Conservation (phyloP, 2,113 vertebrate species). For the Nanorana parkeri region DNA sequence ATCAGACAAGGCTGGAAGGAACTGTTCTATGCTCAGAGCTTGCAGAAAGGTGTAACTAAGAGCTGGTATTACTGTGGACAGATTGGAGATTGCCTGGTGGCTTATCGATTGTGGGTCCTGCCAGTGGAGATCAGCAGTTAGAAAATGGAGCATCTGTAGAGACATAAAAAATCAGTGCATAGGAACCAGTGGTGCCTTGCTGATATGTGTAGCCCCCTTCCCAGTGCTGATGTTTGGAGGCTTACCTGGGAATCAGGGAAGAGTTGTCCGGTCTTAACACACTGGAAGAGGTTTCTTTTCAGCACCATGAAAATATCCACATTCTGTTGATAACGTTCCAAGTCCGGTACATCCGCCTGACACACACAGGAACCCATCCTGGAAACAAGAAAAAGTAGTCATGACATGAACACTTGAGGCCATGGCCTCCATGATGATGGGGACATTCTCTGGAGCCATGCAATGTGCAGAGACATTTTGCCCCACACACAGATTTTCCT, state of each 20-base stretch:
- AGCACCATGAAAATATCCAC: constrained; percentile 65
- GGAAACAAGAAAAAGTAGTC: background rate
- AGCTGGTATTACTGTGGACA: constrained; percentile 69
- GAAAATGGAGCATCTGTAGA: constrained; percentile 54
- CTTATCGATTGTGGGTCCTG: constrained; percentile 62
- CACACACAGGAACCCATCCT: constrained; percentile 74
- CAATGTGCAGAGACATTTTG: background rate
- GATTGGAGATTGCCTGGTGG: constrained; percentile 61
- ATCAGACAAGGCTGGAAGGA: constrained; percentile 60
- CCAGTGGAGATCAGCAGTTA: constrained; percentile 65
- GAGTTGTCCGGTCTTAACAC: constrained; percentile 61
- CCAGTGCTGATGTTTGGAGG: background rate
- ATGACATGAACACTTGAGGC: background rate
- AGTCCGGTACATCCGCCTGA: constrained; percentile 66
- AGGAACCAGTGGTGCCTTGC: background rate
- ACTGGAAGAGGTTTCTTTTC: constrained; percentile 68
- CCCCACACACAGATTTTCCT: too few relatives aligned
- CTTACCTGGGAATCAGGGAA: constrained; percentile 73
- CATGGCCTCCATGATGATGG: too few relatives aligned
- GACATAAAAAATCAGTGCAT: background rate
- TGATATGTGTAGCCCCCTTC: background rate
- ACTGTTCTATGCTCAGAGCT: constrained; percentile 67
- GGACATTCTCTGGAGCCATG: background rate
- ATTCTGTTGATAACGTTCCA: constrained; percentile 67
- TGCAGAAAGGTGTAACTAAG: constrained; percentile 72